Evolutionary conservation across 2,113 vertebrate genomes (phyloP), one percentile per base, ranked within the genome.

Genomic region (Pangasianodon hypophthalmus): DNA sequence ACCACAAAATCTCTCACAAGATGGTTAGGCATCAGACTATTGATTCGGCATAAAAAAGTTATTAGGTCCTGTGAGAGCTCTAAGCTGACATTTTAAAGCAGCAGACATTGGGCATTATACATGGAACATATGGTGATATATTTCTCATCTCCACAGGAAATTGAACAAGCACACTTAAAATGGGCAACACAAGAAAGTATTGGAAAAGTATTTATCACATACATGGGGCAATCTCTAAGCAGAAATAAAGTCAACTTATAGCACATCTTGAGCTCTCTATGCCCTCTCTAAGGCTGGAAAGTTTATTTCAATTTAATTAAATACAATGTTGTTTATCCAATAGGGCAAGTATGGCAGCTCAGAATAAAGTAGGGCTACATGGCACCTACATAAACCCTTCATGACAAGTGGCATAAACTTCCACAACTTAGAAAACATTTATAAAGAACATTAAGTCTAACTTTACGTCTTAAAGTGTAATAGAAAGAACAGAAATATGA

Each of bases 1-100:
- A 77, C 32, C 86, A 58, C 7, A 1, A 50, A 87, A 87, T 87
- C 69, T 75, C 54, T 87, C 69, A 54, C 6, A 75, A 75, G n/a
- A 32, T 75, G 32, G 32, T 26, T 26, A 26, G 32, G 64, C 16
- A 52, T 26, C 21, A 73, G 50, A 54, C 54, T 77, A 87, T 60
- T 37, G 50, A 56, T 87, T 73, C 69, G 8, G 19, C 18, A 46
- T 44, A 32, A 14, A 69, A 69, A 44, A 75, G 69, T 86, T 86
- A 46, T 69, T n/a, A 18, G n/a, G 48, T 87, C 85, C 19, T 69
- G 11, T 26, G n/a, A 71, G 67, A 87, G 48, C 50, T 75, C 10
- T 26, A 2, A 8, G 52, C 41, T 77, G 54, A 77, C 86, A 77
- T 77, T 87, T 87, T 60, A 14, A 77, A 46, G 24, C 60, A n/a